Evolutionary conservation across 2,888 invertebrate genomes (phyloP).

Genomic region (Zootermopsis nevadensis): DNA sequence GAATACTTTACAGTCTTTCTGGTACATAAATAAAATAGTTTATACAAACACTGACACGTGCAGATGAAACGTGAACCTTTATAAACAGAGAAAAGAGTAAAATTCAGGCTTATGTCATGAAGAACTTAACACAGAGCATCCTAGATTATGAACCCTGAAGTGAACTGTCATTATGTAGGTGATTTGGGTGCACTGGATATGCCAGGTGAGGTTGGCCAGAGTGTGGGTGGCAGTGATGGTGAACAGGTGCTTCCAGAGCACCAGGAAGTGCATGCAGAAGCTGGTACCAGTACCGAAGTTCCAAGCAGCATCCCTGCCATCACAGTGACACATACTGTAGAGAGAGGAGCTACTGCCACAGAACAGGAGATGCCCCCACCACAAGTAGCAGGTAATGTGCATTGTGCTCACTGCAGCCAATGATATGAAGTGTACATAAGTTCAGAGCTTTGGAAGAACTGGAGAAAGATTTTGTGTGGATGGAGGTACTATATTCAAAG

Average conservation of each 20-base stretch:
- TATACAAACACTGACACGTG: too few relatives aligned
- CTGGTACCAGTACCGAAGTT: background rate
- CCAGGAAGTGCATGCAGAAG: constrained; percentile 35
- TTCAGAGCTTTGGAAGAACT: background rate
- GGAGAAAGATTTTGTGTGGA: background rate
- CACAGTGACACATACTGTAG: constrained; percentile 56
- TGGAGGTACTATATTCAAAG: background rate
- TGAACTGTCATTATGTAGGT: background rate
- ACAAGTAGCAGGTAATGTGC: constrained; percentile 48
- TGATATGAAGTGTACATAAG: background rate
- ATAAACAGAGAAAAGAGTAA: too few relatives aligned
- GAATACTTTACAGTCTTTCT: too few relatives aligned
- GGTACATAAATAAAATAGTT: too few relatives aligned
- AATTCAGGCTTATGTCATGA: too few relatives aligned
- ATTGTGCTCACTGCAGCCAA: background rate
- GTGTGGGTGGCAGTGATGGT: constrained; percentile 58
- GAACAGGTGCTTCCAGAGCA: constrained; percentile 56
- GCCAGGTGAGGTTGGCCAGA: constrained; percentile 61
- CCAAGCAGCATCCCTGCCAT: constrained; percentile 57
- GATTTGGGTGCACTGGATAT: constrained; percentile 53
- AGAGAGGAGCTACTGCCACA: constrained; percentile 57
- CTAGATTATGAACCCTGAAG: too few relatives aligned
- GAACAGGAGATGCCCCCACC: constrained; percentile 53
- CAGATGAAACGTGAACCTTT: too few relatives aligned
- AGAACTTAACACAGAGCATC: too few relatives aligned